phyloP scores from a whole-genome alignment of 2,888 invertebrate genomes.

The Exocentrus adspersus region DNA sequence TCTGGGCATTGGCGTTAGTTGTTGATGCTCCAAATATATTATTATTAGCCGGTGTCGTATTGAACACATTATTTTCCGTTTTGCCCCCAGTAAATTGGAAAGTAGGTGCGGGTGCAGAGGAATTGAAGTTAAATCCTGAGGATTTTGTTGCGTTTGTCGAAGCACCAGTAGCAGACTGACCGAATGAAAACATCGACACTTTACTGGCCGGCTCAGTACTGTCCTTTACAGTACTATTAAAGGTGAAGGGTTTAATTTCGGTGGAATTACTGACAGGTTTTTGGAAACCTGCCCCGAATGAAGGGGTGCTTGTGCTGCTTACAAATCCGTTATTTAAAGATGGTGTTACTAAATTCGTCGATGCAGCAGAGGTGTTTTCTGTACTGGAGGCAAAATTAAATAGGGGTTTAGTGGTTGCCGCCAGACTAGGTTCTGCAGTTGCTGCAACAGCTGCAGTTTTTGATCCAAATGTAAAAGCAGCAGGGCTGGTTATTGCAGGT shows the following conservation, averaged over 20 bases:
- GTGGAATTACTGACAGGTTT: constrained; percentile 22
- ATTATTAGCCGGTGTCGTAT: constrained; percentile 10
- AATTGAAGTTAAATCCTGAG: constrained; percentile 34
- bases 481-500: neutral
- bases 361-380: neutral
- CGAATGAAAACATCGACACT: constrained; percentile 53
- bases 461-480: constrained; percentile 20
- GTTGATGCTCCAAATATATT: constrained; percentile 32
- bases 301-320: constrained; percentile 22
- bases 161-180: constrained; percentile 45
- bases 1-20: constrained; percentile 35
- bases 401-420: constrained; percentile 1
- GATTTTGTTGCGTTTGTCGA: constrained; percentile 20
- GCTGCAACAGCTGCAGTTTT: constrained; percentile 27
- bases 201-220: constrained; percentile 40
- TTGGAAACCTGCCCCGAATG: constrained; percentile 16
- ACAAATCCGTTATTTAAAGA: constrained; percentile 24
- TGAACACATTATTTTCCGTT: constrained; percentile 17
- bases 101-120: constrained; percentile 17
- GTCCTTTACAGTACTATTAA: constrained; percentile 33
- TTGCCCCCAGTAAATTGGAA: constrained; percentile 32
- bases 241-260: constrained; percentile 48
- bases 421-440: constrained; percentile 21
- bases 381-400: constrained; percentile 13
- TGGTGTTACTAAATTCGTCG: neutral